These are phyloP conservation scores for Bellardia bayeri DNA, from an alignment of 2,888 invertebrate genomes.

Conservation along the genomic window DNA sequence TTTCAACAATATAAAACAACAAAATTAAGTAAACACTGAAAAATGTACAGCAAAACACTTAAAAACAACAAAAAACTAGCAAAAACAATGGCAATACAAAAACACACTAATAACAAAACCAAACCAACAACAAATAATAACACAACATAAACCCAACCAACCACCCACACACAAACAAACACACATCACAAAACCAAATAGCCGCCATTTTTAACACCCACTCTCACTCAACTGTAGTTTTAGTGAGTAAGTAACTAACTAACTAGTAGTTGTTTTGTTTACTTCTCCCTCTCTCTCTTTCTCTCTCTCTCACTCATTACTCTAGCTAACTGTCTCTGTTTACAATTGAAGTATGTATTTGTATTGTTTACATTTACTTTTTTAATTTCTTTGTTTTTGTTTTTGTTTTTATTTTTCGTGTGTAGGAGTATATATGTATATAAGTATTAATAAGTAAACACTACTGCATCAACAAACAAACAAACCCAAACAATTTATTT, in stretches of 20 bases:
- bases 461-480: not conserved
- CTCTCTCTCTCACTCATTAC: not conserved
- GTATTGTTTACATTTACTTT: not conserved
- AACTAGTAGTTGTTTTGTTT: slow-evolving; percentile 1
- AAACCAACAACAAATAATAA: not conserved
- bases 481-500: slow-evolving; percentile 22
- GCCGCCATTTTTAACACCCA: not conserved
- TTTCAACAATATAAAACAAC: slow-evolving; percentile 9
- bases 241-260: not conserved
- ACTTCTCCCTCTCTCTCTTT: not conserved
- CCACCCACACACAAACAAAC: slow-evolving; percentile 23
- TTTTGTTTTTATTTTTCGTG: slow-evolving; percentile 32
- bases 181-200: not conserved
- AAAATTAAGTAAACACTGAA: not conserved
- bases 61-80: not conserved
- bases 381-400: not conserved
- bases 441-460: not conserved
- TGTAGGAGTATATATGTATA: slow-evolving; percentile 28
- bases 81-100: not conserved
- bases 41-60: not conserved
- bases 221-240: slow-evolving; percentile 15
- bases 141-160: not conserved
- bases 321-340: slow-evolving; percentile 9
- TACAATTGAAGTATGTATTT: not conserved
- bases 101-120: not conserved